phyloP scores from a whole-genome alignment of 2,113 vertebrate genomes.

The Planiliza haematocheilus region DNA sequence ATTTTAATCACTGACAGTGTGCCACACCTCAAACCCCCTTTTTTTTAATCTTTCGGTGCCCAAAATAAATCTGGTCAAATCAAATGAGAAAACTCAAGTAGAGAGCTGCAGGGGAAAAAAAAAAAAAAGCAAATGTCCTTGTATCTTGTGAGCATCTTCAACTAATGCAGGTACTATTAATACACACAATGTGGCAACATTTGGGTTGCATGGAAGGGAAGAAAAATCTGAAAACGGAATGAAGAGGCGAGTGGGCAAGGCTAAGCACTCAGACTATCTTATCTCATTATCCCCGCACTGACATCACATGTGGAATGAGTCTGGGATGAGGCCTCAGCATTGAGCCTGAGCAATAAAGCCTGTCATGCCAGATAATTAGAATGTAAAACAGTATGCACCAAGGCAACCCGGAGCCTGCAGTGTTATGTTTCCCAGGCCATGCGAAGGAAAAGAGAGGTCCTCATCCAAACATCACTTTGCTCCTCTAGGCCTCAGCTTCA shows the following conservation, averaged over 20 bases:
- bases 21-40: slow-evolving; percentile 57
- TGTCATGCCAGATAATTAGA: slow-evolving; percentile 82
- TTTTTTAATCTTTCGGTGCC: slow-evolving; percentile 58
- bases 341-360: slow-evolving; percentile 79
- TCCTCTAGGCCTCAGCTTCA: slow-evolving; percentile 77
- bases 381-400: slow-evolving; percentile 82
- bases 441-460: slow-evolving; percentile 66
- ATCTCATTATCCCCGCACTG: slow-evolving; percentile 81
- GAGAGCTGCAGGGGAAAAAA: neutral
- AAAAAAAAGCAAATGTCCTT: neutral
- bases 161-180: slow-evolving; percentile 30
- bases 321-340: slow-evolving; percentile 74
- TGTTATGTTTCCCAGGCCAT: slow-evolving; percentile 74
- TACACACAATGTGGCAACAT: slow-evolving; percentile 20
- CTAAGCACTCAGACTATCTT: slow-evolving; percentile 69
- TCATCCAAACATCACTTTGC: slow-evolving; percentile 74
- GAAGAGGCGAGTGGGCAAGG: slow-evolving; percentile 51
- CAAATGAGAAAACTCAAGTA: slow-evolving; percentile 27
- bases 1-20: slow-evolving; percentile 78
- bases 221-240: slow-evolving; percentile 35
- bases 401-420: slow-evolving; percentile 71
- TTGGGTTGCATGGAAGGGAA: slow-evolving; percentile 34
- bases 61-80: slow-evolving; percentile 64
- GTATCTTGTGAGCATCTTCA: slow-evolving; percentile 35
- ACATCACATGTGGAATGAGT: slow-evolving; percentile 80